These are phyloP conservation scores for Mastomys coucha DNA, from an alignment of 2,113 vertebrate species.

Conservation along the genomic window DNA sequence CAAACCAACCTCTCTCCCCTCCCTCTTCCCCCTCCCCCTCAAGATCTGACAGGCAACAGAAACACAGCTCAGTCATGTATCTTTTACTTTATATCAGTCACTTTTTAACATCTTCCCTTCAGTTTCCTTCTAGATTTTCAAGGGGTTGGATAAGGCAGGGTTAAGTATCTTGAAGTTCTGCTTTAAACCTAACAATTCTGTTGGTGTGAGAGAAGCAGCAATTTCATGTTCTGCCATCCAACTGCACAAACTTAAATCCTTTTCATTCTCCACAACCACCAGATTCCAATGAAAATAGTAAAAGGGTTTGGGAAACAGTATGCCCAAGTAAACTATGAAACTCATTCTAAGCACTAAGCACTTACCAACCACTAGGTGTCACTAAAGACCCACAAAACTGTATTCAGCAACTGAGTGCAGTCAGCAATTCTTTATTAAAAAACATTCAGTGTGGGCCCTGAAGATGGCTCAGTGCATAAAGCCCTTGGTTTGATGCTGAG, in stretches of 20 bases:
- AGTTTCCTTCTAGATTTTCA: background rate
- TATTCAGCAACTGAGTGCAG: background rate
- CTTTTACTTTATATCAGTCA: background rate
- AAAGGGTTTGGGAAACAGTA: background rate
- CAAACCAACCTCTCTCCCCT: background rate
- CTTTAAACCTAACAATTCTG: slow-evolving; percentile 23
- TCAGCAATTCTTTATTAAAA: background rate
- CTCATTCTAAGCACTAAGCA: background rate
- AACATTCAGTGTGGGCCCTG: background rate
- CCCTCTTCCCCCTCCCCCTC: too few relatives aligned
- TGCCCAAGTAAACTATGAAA: background rate
- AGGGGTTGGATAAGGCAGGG: background rate
- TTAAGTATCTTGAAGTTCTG: background rate
- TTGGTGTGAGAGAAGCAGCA: background rate
- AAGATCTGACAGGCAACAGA: background rate
- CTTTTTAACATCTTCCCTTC: slow-evolving; percentile 4
- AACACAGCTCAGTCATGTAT: background rate
- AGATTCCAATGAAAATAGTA: background rate
- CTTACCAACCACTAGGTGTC: slow-evolving; percentile 80
- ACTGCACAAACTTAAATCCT: background rate
- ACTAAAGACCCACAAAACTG: slow-evolving; percentile 32
- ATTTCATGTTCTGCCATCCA: background rate
- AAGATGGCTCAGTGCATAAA: background rate
- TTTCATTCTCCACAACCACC: slow-evolving; percentile 2
- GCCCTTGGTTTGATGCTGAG: background rate